These are phyloP conservation scores for Atherinomorus stipes DNA, from an alignment of 2,113 vertebrate genomes.

Conservation along the genomic window DNA sequence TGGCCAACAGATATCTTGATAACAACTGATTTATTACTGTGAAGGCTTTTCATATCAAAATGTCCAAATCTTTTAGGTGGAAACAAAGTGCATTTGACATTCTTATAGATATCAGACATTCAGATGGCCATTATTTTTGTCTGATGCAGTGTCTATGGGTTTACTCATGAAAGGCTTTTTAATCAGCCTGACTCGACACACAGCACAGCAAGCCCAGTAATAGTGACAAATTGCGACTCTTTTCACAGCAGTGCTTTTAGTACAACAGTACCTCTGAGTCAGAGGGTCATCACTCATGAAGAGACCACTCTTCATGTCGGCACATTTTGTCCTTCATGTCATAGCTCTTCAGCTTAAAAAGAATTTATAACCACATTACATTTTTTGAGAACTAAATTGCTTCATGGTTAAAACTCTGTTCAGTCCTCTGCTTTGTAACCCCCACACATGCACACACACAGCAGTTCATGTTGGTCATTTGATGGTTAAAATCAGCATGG, in stretches of 20 bases:
- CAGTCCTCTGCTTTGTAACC: not conserved
- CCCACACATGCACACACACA: not conserved
- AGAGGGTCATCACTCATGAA: constrained; percentile 83
- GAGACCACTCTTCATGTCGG: constrained; percentile 79
- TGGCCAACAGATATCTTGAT: no score
- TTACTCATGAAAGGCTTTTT: constrained; percentile 83
- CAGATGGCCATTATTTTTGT: constrained; percentile 79
- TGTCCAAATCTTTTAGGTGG: no score
- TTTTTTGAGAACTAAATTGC: constrained; percentile 41
- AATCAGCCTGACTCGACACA: constrained; percentile 86
- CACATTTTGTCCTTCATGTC: constrained; percentile 50
- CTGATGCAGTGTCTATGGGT: constrained; percentile 79
- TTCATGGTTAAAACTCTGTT: constrained; percentile 30
- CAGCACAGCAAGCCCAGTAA: constrained; percentile 84
- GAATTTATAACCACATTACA: constrained; percentile 49
- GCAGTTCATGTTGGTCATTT: constrained; percentile 53
- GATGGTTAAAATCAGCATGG: constrained; percentile 68
- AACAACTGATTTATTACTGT: not conserved
- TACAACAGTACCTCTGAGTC: constrained; percentile 83
- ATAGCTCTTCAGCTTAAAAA: constrained; percentile 38
- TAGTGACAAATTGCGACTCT: constrained; percentile 90
- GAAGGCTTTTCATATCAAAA: not conserved
- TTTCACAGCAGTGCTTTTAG: constrained; percentile 86
- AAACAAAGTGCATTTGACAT: not conserved
- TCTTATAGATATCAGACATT: constrained; percentile 79